Conservation (phyloP, 2,888 invertebrate species). For the Caenorhabditis angaria region DNA sequence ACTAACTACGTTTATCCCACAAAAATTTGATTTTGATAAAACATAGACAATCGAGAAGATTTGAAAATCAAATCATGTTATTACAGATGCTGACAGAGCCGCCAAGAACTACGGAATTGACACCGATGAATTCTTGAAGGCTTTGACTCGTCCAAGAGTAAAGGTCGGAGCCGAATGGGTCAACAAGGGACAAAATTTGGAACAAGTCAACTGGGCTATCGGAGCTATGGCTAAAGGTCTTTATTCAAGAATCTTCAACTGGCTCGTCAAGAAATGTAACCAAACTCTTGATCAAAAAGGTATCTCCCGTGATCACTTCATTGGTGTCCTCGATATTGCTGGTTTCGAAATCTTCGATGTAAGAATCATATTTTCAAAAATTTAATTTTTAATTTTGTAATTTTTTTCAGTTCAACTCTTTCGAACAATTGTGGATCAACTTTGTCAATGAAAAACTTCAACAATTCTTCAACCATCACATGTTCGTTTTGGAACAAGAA, state of each 20-base stretch:
- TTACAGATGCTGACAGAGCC: conserved; percentile 66
- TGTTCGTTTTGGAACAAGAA: conserved; percentile 98
- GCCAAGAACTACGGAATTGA: conserved; percentile 67
- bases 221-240: conserved; percentile 75
- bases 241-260: conserved; percentile 75
- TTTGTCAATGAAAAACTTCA: conserved; percentile 97
- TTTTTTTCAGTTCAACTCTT: conserved; percentile 86
- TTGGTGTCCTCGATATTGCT: conserved; percentile 98
- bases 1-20: too few relatives aligned
- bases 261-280: conserved; percentile 75
- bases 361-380: conserved; percentile 12
- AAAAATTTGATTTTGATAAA: too few relatives aligned
- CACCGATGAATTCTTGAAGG: conserved; percentile 73
- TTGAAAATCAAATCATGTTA: not conserved
- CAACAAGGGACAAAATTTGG: conserved; percentile 75
- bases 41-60: too few relatives aligned
- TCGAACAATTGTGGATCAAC: conserved; percentile 98
- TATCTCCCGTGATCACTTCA: conserved; percentile 98
- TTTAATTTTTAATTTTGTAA: not conserved
- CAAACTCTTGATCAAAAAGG: conserved; percentile 75
- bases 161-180: conserved; percentile 76
- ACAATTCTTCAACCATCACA: conserved; percentile 98
- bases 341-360: conserved; percentile 99
- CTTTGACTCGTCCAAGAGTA: conserved; percentile 75
- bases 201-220: conserved; percentile 73